Conservation (phyloP, 2,797 vertebrate genomes). For the Acanthiza pusilla region DNA sequence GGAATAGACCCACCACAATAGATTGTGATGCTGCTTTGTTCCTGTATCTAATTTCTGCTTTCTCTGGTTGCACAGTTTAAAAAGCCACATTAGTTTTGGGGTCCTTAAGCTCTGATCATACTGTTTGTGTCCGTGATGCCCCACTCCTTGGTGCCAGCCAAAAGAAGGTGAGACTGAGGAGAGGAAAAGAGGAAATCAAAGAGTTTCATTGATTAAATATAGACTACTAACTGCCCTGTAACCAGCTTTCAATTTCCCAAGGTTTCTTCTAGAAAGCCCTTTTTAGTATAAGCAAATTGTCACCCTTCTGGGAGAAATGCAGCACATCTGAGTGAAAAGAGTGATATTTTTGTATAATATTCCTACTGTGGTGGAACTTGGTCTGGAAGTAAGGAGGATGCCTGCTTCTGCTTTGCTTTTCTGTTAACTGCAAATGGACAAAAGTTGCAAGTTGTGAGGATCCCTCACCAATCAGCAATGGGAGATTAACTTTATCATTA, state of each 20-base stretch:
- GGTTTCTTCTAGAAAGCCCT: background rate
- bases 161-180: background rate
- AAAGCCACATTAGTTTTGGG: background rate
- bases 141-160: background rate
- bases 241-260: background rate
- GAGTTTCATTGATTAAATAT: background rate
- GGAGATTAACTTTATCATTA: conserved; percentile 43
- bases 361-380: background rate
- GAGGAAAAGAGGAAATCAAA: background rate
- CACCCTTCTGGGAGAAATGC: background rate
- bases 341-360: background rate
- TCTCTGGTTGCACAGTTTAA: background rate
- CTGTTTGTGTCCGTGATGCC: background rate
- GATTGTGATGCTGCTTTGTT: background rate
- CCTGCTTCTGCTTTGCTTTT: background rate
- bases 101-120: background rate
- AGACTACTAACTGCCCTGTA: background rate
- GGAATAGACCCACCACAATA: too few species aligned
- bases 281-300: background rate
- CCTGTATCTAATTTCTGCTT: background rate
- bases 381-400: background rate
- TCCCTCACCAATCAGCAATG: conserved; percentile 7
- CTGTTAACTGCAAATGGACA: conserved; percentile 15
- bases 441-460: conserved; percentile 23
- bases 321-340: background rate